These are phyloP conservation scores for Sesia bembeciformis DNA, from an alignment of 2,888 invertebrate species.

Conservation along the genomic window DNA sequence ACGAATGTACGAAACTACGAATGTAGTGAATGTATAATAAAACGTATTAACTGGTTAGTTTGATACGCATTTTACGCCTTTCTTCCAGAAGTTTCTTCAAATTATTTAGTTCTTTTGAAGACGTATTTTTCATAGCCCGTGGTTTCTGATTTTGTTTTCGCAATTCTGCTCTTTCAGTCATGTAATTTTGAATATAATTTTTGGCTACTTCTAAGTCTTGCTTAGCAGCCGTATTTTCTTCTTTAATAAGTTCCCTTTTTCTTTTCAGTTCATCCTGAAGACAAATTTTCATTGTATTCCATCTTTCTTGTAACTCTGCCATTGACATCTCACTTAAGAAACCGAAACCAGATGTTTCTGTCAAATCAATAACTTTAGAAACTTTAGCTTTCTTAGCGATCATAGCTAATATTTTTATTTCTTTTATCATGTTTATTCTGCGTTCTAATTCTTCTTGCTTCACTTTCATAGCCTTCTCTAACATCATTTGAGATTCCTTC, in stretches of 20 bases:
- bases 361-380: slow-evolving; percentile 73
- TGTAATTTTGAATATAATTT: slow-evolving; percentile 46
- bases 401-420: slow-evolving; percentile 60
- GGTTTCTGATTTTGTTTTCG: slow-evolving; percentile 37
- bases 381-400: slow-evolving; percentile 66
- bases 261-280: slow-evolving; percentile 68
- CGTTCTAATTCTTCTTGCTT: slow-evolving; percentile 67
- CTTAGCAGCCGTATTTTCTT: slow-evolving; percentile 55
- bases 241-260: slow-evolving; percentile 55
- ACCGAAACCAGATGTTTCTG: slow-evolving; percentile 73
- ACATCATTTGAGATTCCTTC: slow-evolving; percentile 35
- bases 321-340: slow-evolving; percentile 79
- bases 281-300: slow-evolving; percentile 60
- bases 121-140: slow-evolving; percentile 12
- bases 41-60: slow-evolving; percentile 13
- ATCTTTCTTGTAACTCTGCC: slow-evolving; percentile 74
- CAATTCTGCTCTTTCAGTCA: slow-evolving; percentile 35
- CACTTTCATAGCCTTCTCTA: slow-evolving; percentile 48
- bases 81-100: slow-evolving; percentile 64
- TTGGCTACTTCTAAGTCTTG: slow-evolving; percentile 61
- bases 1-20: no score
- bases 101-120: slow-evolving; percentile 55
- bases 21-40: neutral
- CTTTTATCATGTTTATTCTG: slow-evolving; percentile 61
- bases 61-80: slow-evolving; percentile 50